These are phyloP conservation scores for Dryadula phaetusa DNA, from an alignment of 2,888 invertebrate genomes.

Conservation along the genomic window DNA sequence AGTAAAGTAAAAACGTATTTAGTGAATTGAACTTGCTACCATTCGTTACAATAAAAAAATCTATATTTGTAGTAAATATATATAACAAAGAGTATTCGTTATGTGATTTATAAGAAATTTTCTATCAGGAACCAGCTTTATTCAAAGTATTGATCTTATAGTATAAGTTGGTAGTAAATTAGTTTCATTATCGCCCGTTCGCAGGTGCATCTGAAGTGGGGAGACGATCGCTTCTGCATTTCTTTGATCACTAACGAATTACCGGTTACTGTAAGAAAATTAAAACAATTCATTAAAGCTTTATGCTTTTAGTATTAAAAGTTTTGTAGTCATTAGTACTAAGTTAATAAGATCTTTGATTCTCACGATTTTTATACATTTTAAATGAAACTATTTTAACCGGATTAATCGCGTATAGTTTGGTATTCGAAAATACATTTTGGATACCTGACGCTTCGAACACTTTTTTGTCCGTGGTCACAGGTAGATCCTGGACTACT, in stretches of 20 bases:
- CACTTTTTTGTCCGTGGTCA: too few relatives aligned
- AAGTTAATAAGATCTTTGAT: too few relatives aligned
- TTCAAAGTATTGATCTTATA: too few relatives aligned
- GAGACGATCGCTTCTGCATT: conserved; percentile 34
- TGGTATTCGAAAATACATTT: too few relatives aligned
- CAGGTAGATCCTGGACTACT: too few relatives aligned
- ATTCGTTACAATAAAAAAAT: neutral
- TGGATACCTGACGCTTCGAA: too few relatives aligned
- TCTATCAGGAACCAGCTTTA: conserved; percentile 37
- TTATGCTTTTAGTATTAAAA: neutral
- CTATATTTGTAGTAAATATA: neutral
- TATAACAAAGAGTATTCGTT: neutral
- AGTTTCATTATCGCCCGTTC: conserved; percentile 59
- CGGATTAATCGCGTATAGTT: too few relatives aligned
- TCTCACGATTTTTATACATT: too few relatives aligned
- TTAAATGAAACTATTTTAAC: too few relatives aligned
- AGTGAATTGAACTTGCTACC: neutral
- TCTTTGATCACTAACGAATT: conserved; percentile 33
- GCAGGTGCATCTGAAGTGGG: conserved; percentile 50
- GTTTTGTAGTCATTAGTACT: conserved; percentile 3
- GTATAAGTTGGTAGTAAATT: conserved; percentile 54
- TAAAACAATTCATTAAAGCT: conserved; percentile 12
- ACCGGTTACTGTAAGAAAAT: conserved; percentile 10
- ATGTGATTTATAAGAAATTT: neutral
- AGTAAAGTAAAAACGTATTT: too few relatives aligned